These are phyloP conservation scores for Itoplectis maculator DNA, from an alignment of 2,888 invertebrate species.

Conservation along the genomic window DNA sequence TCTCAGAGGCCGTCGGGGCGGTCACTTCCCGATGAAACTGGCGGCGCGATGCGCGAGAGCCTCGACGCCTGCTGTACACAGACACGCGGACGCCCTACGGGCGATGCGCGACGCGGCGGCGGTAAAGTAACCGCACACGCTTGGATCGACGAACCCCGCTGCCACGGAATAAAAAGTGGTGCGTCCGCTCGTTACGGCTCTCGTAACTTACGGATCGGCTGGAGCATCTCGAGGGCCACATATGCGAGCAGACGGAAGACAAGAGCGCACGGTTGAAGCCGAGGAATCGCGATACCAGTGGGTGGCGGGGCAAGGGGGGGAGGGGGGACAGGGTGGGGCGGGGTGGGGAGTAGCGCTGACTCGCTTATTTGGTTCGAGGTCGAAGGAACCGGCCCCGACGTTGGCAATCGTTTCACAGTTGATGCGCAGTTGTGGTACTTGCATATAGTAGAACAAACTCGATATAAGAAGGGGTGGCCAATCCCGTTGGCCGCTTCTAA, in stretches of 20 bases:
- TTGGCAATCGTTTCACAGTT: slow-evolving; percentile 27
- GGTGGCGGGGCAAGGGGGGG: not conserved
- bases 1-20: slow-evolving; percentile 36
- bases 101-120: too few relatives aligned
- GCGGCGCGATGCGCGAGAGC: slow-evolving; percentile 30
- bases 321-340: slow-evolving; percentile 14
- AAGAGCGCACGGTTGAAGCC: not conserved
- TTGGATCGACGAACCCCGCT: not conserved
- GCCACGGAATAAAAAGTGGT: slow-evolving; percentile 56
- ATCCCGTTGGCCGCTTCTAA: slow-evolving; percentile 55
- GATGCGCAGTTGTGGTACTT: slow-evolving; percentile 7
- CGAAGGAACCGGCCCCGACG: slow-evolving; percentile 65
- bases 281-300: slow-evolving; percentile 3
- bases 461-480: not conserved
- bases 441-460: not conserved
- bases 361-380: slow-evolving; percentile 67
- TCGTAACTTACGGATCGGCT: slow-evolving; percentile 57
- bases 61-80: slow-evolving; percentile 31
- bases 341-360: slow-evolving; percentile 48
- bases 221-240: slow-evolving; percentile 39
- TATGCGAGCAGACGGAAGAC: not conserved
- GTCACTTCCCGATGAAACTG: slow-evolving; percentile 44
- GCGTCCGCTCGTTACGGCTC: slow-evolving; percentile 51
- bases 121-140: not conserved
- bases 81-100: not conserved